Evolutionary conservation across 2,113 vertebrate genomes (phyloP).

Genomic region (Bettongia penicillata): DNA sequence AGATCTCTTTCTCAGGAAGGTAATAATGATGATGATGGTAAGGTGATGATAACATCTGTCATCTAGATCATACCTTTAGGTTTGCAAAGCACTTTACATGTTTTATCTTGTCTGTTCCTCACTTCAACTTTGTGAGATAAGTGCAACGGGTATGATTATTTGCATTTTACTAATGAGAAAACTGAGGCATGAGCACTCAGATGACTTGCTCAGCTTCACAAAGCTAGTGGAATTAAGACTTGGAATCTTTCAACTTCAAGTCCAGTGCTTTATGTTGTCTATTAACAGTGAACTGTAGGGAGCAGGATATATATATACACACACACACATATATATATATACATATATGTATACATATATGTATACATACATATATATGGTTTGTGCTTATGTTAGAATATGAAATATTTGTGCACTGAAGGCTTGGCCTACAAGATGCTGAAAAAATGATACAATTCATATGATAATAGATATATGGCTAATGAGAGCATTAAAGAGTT

Average conservation of each 20-base stretch:
- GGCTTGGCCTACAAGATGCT: conserved; percentile 17
- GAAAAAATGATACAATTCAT: conserved; percentile 8
- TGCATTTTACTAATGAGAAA: not conserved
- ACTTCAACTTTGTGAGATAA: not conserved
- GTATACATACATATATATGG: too few relatives aligned
- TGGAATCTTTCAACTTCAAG: not conserved
- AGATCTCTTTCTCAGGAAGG: too few relatives aligned
- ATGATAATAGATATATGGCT: conserved; percentile 43
- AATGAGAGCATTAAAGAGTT: conserved; percentile 72
- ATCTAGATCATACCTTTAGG: not conserved
- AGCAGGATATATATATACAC: not conserved
- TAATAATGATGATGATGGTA: too few relatives aligned
- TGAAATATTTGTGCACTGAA: not conserved
- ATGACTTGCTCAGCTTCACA: not conserved
- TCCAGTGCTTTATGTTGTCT: not conserved
- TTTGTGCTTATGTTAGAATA: not conserved
- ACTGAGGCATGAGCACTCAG: not conserved
- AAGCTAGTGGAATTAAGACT: not conserved
- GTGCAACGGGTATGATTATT: not conserved
- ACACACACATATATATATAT: too few relatives aligned
- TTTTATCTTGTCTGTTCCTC: not conserved
- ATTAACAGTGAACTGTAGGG: not conserved
- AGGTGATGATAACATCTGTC: not conserved
- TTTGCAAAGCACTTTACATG: not conserved
- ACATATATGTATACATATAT: too few relatives aligned